Conservation (phyloP, 2,113 vertebrate species). For the Amphiprion percula region DNA sequence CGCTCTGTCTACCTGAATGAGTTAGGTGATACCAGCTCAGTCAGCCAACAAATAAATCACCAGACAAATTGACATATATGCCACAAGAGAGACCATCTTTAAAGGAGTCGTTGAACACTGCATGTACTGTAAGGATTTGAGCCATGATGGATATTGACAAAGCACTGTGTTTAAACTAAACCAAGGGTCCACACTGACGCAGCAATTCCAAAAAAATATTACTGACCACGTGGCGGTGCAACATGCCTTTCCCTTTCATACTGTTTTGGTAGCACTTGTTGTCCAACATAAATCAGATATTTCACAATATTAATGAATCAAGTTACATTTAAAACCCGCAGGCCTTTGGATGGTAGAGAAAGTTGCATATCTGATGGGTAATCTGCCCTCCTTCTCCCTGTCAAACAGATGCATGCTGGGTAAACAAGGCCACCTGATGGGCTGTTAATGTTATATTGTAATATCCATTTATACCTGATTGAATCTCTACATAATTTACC, state of each 20-base stretch:
- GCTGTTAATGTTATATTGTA: constrained; percentile 5
- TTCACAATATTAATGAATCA: constrained; percentile 5
- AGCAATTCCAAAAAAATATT: constrained; percentile 45
- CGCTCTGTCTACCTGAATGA: constrained; percentile 72
- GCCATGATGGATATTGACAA: constrained; percentile 80
- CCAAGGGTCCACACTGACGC: constrained; percentile 36
- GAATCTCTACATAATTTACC: constrained; percentile 18
- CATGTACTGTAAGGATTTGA: constrained; percentile 59
- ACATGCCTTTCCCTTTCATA: background rate
- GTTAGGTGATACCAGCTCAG: constrained; percentile 82
- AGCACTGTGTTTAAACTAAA: constrained; percentile 75
- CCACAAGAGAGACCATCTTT: constrained; percentile 78
- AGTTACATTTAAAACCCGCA: constrained; percentile 19
- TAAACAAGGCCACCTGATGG: constrained; percentile 34
- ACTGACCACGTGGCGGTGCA: constrained; percentile 15
- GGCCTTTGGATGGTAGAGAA: background rate
- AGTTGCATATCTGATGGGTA: background rate
- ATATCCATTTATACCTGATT: constrained; percentile 20
- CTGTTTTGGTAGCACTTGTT: background rate
- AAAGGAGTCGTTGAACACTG: constrained; percentile 71
- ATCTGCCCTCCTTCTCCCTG: constrained; percentile 7
- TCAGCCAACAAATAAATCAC: constrained; percentile 86
- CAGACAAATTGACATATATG: constrained; percentile 83
- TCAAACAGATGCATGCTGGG: constrained; percentile 33
- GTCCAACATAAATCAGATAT: too few species aligned